These are phyloP conservation scores for Steatornis caripensis DNA, from an alignment of 2,113 vertebrate genomes.

Conservation along the genomic window DNA sequence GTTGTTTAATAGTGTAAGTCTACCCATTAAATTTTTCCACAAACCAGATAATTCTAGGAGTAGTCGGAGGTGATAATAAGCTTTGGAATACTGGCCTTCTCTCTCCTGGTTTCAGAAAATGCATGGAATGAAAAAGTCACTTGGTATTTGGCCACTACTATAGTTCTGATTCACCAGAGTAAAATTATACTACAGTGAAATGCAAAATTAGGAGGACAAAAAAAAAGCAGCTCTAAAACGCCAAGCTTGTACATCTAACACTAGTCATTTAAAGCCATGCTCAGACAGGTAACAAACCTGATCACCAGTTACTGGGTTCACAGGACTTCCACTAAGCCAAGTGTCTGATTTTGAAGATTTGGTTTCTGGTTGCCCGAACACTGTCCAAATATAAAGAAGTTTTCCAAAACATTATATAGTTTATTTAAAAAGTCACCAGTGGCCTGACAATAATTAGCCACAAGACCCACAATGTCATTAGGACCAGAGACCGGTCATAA, in stretches of 20 bases:
- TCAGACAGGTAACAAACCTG: not conserved
- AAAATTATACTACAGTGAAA: not conserved
- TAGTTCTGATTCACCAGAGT: not conserved
- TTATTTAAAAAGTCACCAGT: not conserved
- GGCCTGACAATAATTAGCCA: not conserved
- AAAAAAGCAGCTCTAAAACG: not conserved
- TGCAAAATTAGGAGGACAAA: not conserved
- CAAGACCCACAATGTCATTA: not conserved
- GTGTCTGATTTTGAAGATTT: not conserved
- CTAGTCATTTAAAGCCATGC: not conserved
- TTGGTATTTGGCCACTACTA: not conserved
- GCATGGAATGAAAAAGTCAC: not conserved
- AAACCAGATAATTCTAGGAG: not conserved
- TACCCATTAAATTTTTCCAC: not conserved
- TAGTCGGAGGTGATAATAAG: not conserved
- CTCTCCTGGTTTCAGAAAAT: not conserved
- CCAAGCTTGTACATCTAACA: not conserved
- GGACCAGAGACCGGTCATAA: not conserved
- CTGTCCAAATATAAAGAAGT: not conserved
- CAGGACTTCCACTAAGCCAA: not conserved
- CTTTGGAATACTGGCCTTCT: not conserved
- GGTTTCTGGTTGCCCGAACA: not conserved
- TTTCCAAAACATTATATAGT: not conserved
- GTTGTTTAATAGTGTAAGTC: not conserved
- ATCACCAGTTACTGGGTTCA: not conserved